A percentile compares a stretch with the other conserved stretches of the same genome.
Conservation (phyloP, 2,888 invertebrate species). For the Drosophila flavopinicola region DNA sequence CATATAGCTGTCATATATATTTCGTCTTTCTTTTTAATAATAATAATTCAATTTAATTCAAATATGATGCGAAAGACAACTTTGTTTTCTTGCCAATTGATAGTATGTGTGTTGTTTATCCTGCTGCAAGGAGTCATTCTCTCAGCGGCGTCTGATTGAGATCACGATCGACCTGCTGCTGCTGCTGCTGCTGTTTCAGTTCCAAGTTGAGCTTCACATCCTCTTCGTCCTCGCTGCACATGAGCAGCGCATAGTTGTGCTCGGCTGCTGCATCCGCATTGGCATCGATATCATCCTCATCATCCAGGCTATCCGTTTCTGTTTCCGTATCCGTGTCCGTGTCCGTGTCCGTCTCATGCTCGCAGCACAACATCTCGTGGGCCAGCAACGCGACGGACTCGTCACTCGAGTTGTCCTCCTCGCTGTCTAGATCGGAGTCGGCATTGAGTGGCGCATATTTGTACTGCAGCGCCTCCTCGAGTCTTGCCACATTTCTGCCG, state of each 20-base stretch:
- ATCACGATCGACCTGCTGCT: not conserved
- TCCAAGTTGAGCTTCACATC: constrained; percentile 1
- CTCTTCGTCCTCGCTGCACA: constrained; percentile 46
- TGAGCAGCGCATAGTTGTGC: constrained; percentile 23
- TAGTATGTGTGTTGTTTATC: no score
- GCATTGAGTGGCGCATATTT: constrained; percentile 36
- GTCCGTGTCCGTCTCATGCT: constrained; percentile 41
- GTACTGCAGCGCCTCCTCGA: not conserved
- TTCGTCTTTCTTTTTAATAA: no score
- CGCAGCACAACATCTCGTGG: constrained; percentile 65
- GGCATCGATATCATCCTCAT: not conserved
- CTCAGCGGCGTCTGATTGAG: not conserved
- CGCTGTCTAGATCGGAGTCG: constrained; percentile 40
- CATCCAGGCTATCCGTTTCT: constrained; percentile 3
- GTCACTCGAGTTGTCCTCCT: constrained; percentile 28
- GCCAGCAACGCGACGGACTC: constrained; percentile 57
- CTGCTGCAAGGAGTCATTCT: not conserved
- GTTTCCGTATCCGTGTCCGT: constrained; percentile 23
- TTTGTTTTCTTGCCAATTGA: no score
- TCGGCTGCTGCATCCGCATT: not conserved
- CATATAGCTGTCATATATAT: no score
- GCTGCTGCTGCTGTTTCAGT: not conserved
- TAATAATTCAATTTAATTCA: no score
- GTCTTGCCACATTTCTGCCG: no score
- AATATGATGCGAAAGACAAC: no score